A percentile compares a stretch with the other conserved stretches of the same genome.
Evolutionary conservation across 1,140 invertebrate genomes (phyloP).

Genomic region (Macrosteles quadrilineatus): DNA sequence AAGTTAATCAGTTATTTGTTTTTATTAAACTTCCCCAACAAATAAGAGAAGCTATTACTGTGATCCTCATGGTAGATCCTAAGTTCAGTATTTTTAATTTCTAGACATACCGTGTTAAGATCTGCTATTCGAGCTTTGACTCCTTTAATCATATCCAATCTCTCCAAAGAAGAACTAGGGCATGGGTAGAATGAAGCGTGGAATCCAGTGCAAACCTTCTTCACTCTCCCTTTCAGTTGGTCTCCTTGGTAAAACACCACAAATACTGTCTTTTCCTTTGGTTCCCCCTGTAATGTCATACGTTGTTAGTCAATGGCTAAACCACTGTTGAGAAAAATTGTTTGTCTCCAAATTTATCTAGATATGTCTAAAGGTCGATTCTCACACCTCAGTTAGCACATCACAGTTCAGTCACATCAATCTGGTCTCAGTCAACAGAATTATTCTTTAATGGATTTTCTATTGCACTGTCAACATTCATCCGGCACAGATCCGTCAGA

Average conservation of each 20-base stretch:
- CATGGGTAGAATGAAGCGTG: conserved; percentile 94
- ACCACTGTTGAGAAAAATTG: not conserved
- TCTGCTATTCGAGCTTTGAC: conserved; percentile 89
- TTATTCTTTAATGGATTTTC: too few species aligned
- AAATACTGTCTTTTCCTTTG: conserved; percentile 95
- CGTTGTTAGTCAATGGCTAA: not conserved
- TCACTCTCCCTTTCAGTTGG: conserved; percentile 92
- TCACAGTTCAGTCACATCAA: too few species aligned
- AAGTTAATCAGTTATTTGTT: too few species aligned
- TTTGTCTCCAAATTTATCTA: not conserved
- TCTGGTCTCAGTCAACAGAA: too few species aligned
- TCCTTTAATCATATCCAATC: conserved; percentile 89
- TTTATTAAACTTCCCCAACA: too few species aligned
- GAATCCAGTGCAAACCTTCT: conserved; percentile 92
- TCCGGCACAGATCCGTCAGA: too few species aligned
- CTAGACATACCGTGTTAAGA: conserved; percentile 77
- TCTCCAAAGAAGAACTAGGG: conserved; percentile 80
- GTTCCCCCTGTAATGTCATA: conserved; percentile 75
- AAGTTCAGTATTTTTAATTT: too few species aligned
- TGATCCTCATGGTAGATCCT: too few species aligned
- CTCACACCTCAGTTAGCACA: too few species aligned
- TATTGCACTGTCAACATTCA: too few species aligned
- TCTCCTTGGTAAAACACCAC: conserved; percentile 99
- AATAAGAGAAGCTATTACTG: too few species aligned
- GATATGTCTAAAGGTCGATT: not conserved